A percentile compares a stretch with the other conserved stretches of the same genome.
phyloP scores from a whole-genome alignment of 1,140 invertebrate species.

The Propsilocerus akamusi region DNA sequence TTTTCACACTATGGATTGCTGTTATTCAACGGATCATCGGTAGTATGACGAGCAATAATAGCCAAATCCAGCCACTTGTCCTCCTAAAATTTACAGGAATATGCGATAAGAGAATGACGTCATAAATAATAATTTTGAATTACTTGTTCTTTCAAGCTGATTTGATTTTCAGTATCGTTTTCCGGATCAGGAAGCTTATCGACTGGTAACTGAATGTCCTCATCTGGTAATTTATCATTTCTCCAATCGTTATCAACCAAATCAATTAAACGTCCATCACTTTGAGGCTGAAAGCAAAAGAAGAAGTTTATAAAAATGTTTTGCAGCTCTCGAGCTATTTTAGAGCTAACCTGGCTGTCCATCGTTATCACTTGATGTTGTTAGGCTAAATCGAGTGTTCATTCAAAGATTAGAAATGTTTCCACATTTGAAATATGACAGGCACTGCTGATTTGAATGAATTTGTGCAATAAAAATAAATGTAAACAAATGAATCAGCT shows the following conservation, averaged over 20 bases:
- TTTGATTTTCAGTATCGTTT: slow-evolving; percentile 80
- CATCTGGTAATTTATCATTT: slow-evolving; percentile 66
- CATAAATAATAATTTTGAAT: slow-evolving; percentile 3
- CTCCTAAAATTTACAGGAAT: slow-evolving; percentile 22
- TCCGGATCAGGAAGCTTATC: slow-evolving; percentile 84
- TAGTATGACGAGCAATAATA: slow-evolving; percentile 27
- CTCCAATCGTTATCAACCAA: slow-evolving; percentile 81
- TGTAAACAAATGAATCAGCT: too few species aligned
- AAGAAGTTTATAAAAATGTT: not conserved
- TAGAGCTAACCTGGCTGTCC: not conserved
- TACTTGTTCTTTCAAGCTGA: slow-evolving; percentile 69
- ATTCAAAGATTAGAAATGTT: too few species aligned
- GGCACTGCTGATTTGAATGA: too few species aligned
- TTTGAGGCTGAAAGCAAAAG: slow-evolving; percentile 15
- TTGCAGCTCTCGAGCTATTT: too few species aligned
- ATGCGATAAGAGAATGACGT: not conserved
- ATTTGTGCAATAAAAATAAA: too few species aligned
- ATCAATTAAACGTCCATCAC: slow-evolving; percentile 65
- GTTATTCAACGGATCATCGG: slow-evolving; percentile 11
- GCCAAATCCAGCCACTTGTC: slow-evolving; percentile 75
- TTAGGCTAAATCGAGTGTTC: not conserved
- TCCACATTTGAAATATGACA: too few species aligned
- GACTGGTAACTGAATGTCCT: slow-evolving; percentile 76
- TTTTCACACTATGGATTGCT: slow-evolving; percentile 7
- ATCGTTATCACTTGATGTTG: not conserved